Evolutionary conservation across 1,140 invertebrate genomes (phyloP).

Genomic region (Mesaphorura yosii): DNA sequence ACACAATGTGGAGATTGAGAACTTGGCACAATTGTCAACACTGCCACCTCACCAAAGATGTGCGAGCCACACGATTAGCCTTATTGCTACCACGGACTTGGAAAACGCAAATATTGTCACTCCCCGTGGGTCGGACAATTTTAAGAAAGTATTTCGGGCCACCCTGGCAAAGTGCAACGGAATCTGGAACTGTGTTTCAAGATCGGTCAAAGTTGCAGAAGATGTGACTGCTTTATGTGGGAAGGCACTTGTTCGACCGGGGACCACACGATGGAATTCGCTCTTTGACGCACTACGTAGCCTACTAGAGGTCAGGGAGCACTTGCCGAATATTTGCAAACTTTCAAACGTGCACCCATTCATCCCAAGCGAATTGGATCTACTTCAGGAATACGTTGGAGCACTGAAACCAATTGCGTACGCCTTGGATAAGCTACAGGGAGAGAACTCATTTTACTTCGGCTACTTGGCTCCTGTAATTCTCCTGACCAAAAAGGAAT

Average conservation of each 20-base stretch:
- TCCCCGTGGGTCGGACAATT: neutral
- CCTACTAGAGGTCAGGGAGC: neutral
- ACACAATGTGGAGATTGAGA: too few species aligned
- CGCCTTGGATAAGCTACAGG: conserved; percentile 7
- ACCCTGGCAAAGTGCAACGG: conserved; percentile 5
- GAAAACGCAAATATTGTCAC: conserved; percentile 5
- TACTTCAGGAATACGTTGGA: conserved; percentile 2
- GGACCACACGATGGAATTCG: conserved; percentile 8
- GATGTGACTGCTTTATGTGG: neutral
- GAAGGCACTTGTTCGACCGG: neutral
- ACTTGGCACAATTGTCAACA: too few species aligned
- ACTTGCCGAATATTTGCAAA: conserved; percentile 1
- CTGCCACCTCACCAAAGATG: neutral
- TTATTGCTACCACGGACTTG: conserved; percentile 10
- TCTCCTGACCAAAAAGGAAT: neutral
- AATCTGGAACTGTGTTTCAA: conserved; percentile 2
- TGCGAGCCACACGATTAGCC: conserved; percentile 10
- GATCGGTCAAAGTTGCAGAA: neutral
- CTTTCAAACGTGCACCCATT: neutral
- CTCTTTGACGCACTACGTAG: neutral
- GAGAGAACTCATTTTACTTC: conserved; percentile 8
- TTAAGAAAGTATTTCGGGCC: neutral
- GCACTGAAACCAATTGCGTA: conserved; percentile 3
- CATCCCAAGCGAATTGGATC: neutral
- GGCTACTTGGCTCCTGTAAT: neutral